Evolutionary conservation across 2,113 vertebrate genomes (phyloP).

Genomic region (Coptodon bakossiorum): DNA sequence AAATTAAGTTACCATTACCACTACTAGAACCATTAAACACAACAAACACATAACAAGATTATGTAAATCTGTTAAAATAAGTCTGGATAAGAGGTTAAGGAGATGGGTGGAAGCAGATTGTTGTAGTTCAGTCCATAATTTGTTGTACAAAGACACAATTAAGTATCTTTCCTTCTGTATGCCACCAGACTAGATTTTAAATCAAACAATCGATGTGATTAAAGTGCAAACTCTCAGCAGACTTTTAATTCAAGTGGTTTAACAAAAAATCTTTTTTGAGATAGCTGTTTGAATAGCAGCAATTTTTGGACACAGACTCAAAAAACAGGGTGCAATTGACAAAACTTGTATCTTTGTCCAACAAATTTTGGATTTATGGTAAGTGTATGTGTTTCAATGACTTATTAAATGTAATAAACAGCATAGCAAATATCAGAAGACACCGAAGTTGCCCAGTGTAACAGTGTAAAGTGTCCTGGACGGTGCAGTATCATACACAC

Average conservation of each 20-base stretch:
- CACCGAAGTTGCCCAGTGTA: background rate
- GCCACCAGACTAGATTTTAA: background rate
- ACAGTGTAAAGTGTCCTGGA: background rate
- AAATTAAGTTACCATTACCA: background rate
- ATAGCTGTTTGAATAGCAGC: background rate
- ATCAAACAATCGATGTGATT: background rate
- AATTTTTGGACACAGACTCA: background rate
- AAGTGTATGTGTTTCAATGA: background rate
- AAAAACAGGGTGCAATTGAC: background rate
- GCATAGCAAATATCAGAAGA: background rate
- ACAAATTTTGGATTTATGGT: background rate
- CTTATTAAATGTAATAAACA: background rate
- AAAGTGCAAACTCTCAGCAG: background rate
- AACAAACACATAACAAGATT: background rate
- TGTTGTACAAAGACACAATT: background rate
- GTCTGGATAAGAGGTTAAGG: background rate
- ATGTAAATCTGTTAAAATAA: background rate
- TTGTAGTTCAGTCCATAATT: background rate
- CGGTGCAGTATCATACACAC: background rate
- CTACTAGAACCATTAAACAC: background rate
- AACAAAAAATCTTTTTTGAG: background rate
- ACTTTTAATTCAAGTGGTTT: background rate
- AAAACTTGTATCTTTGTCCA: background rate
- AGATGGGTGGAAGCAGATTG: background rate
- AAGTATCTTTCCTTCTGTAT: background rate